These are phyloP conservation scores for Pipistrellus kuhlii DNA, from an alignment of 2,797 vertebrate genomes.

Conservation along the genomic window DNA sequence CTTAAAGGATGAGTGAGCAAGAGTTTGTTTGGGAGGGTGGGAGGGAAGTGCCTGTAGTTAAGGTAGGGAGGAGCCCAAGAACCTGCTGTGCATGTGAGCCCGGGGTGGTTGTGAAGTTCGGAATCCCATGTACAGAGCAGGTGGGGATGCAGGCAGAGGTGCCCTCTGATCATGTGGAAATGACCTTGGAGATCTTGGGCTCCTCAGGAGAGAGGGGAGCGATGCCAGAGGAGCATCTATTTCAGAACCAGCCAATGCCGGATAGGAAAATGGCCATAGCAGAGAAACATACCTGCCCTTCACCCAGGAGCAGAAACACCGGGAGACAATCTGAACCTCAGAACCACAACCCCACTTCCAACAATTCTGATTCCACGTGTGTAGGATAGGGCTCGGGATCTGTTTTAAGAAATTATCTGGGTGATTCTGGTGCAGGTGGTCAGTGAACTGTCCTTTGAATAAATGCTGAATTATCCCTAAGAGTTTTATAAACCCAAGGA, in stretches of 20 bases:
- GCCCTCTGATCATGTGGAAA: background rate
- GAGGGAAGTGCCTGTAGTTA: background rate
- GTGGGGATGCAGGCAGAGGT: background rate
- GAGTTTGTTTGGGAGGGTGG: background rate
- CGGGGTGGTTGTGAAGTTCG: fast-evolving
- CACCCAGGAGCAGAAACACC: background rate
- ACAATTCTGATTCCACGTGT: background rate
- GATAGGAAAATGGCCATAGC: background rate
- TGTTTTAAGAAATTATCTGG: background rate
- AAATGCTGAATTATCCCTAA: background rate
- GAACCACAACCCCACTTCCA: fast-evolving
- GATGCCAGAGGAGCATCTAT: background rate
- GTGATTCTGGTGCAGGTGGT: background rate
- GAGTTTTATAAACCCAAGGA: background rate
- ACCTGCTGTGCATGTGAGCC: background rate
- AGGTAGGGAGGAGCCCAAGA: background rate
- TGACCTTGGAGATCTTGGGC: too few species aligned
- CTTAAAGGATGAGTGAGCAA: background rate
- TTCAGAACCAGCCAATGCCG: background rate
- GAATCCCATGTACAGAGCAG: fast-evolving
- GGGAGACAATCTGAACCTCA: background rate
- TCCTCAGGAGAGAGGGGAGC: background rate
- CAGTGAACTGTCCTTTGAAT: background rate
- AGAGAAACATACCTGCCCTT: background rate
- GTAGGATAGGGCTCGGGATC: background rate